A percentile compares a stretch with the other conserved stretches of the same genome.
Conservation (phyloP, 1,140 invertebrate species). For the Anagrus nilaparvatae region DNA sequence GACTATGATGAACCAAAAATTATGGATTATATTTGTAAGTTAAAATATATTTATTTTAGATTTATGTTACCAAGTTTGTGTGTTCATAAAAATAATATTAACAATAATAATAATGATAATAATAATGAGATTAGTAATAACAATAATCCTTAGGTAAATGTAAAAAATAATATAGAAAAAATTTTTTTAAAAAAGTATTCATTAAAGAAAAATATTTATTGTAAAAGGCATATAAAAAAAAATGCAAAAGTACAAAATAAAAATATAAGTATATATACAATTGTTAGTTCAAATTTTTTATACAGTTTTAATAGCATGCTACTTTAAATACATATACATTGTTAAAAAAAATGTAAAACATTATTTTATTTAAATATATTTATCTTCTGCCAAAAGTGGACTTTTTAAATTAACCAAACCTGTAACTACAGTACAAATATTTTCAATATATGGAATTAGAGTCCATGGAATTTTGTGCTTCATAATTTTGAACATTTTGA, state of each 20-base stretch:
- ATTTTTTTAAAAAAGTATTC: not conserved
- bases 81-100: not conserved
- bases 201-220: not conserved
- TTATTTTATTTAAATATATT: slow-evolving; percentile 2
- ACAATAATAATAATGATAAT: not conserved
- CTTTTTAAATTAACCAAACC: not conserved
- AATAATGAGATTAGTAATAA: not conserved
- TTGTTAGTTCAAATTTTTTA: not conserved
- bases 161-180: not conserved
- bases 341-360: no score
- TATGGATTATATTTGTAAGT: not conserved
- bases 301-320: not conserved
- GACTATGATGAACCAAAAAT: not conserved
- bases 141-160: not conserved
- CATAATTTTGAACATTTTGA: slow-evolving; percentile 7
- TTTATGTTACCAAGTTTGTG: not conserved
- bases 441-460: not conserved
- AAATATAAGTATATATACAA: not conserved
- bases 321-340: not conserved
- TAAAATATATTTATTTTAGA: not conserved
- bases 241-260: not conserved
- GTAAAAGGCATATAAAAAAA: not conserved
- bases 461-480: slow-evolving; percentile 6
- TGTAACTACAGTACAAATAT: slow-evolving; percentile 6
- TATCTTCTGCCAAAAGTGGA: not conserved